Base-by-base conservation (phyloP, 2,797 vertebrate species). In the Ctenopoma kingsleyae region DNA sequence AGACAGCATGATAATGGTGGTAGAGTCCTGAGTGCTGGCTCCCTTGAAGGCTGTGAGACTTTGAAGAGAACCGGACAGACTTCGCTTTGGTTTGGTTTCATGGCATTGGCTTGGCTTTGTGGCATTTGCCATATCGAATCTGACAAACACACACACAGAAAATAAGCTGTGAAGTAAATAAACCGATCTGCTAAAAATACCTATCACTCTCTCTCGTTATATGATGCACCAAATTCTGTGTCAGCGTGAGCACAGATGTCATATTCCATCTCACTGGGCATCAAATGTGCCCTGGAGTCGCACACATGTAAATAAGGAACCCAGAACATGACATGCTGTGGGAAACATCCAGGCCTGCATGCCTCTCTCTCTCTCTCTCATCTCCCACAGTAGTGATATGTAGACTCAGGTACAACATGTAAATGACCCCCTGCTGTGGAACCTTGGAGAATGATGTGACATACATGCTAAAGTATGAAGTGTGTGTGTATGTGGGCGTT, bases 361-460 rank as follows among this genome's bases (percentile, higher is more conserved):
- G 52, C 22, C 17, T 68, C 8, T 38, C 48, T 4, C 58, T 53
- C 36, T 19, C 19, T 32, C 76, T 76, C 76, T 85, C 76, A 72
- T 85, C 71, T 87, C 58, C 71, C 68, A 12, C 71, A 20, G 78
- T 66, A 35, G 49, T 84, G 87, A 89, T 82, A 84, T 86, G 80
- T 86, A 68, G 78, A 88, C 76, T 79, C 74, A 20, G 83, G 91
- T 86, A 91, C 85, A 73, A 77, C 83, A 90, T 93, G 90, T 87
- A 92, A 92, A 92, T 89, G 82, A 84, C 89, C 84, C 76, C 86
- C 88, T n/a, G 48, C 87, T 82, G 87, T 60, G 86, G 58, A 52
- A 46, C 66, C 62, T 43, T 64, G 12, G 35, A n/a, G 41, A 41
- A 50, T 2, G 4, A 30, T 55, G 11, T 53, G 77, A 72, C 74